These are phyloP conservation scores for Littorina saxatilis DNA, from an alignment of 1,140 invertebrate species.

Conservation along the genomic window DNA sequence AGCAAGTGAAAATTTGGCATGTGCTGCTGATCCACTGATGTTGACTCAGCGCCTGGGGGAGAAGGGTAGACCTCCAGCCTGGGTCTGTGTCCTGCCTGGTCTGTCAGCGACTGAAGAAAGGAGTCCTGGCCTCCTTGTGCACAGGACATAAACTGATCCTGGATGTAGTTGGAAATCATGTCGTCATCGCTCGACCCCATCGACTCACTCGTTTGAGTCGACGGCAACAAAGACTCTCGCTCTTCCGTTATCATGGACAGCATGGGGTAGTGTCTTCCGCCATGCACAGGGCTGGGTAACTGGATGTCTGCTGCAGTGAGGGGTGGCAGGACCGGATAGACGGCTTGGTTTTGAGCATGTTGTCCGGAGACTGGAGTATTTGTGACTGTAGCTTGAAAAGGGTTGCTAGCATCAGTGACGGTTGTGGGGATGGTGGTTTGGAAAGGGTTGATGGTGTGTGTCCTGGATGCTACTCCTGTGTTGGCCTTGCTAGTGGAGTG, in stretches of 20 bases:
- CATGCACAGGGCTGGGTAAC: not conserved
- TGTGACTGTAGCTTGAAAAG: no score
- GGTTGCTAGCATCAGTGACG: no score
- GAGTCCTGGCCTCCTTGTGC: no score
- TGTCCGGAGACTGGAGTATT: no score
- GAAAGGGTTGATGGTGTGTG: not conserved
- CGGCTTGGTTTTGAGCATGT: no score
- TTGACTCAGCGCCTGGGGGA: not conserved
- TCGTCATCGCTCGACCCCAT: not conserved
- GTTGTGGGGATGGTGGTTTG: no score
- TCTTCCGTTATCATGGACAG: conserved; percentile 32
- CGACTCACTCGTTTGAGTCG: not conserved
- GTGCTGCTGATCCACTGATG: not conserved
- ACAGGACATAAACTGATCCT: conserved; percentile 34
- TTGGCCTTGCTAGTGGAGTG: not conserved
- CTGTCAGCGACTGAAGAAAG: not conserved
- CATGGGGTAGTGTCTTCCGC: not conserved
- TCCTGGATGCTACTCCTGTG: not conserved
- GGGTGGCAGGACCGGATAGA: not conserved
- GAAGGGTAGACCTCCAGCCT: not conserved
- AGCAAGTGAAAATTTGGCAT: not conserved
- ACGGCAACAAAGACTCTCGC: not conserved
- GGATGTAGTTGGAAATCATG: conserved; percentile 12
- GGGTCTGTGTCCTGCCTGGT: not conserved
- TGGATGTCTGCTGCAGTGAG: not conserved